Conservation (phyloP, 2,797 vertebrate species). For the Gallinago nigripennis region DNA sequence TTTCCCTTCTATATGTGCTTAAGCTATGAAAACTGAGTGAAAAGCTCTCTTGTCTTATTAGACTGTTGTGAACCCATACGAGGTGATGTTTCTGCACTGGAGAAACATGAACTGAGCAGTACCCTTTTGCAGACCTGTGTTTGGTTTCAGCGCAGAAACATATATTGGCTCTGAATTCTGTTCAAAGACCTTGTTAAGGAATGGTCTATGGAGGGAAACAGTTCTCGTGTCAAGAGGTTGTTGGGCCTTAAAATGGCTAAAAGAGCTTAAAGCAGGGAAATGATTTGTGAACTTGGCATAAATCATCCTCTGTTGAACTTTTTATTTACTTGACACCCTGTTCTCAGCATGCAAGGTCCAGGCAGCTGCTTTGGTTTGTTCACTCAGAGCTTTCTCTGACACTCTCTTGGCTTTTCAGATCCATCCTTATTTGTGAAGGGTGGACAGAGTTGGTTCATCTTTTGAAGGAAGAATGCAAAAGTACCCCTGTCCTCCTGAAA, state of each 20-base stretch:
- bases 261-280: neutral
- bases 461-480: neutral
- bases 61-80: neutral
- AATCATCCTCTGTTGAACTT: neutral
- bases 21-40: neutral
- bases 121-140: neutral
- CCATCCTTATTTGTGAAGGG: neutral
- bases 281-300: neutral
- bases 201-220: neutral
- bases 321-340: neutral
- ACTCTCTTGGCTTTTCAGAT: neutral
- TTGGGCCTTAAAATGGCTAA: neutral
- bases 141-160: neutral
- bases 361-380: neutral
- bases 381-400: neutral
- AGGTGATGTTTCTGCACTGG: neutral
- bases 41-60: neutral
- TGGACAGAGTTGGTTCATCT: neutral
- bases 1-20: neutral
- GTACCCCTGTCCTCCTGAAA: neutral
- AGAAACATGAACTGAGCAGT: neutral
- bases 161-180: neutral
- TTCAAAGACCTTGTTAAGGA: neutral
- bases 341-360: neutral
- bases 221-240: neutral